Base-by-base conservation (phyloP, 2,888 invertebrate species). In the Melieria crassipennis region DNA sequence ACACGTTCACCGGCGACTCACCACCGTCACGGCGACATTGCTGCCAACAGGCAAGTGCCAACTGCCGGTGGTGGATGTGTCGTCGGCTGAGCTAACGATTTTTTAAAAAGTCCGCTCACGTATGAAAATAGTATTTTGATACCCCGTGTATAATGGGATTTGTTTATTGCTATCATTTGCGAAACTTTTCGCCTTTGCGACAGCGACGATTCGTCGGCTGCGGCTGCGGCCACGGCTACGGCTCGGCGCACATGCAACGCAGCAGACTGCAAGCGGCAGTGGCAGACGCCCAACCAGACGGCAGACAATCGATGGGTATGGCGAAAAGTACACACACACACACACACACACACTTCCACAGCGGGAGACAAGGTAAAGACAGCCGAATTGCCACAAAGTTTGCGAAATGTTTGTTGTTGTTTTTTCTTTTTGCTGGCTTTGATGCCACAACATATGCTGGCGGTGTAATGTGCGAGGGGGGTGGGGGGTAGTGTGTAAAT, bases 121-220 rank as follows among this genome's bases (percentile, higher is more conserved):
- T 83, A 83, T 81, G 80, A 80, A 80, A 79, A 79, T 79, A 78
- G 83, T 77, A 77, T 83, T 83, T 84, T 84, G 83, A 83, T 83
- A 83, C 81, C 78, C 80, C 82, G 82, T 84, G 81, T 84, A 84
- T 83, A 83, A 84, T 84, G 81, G 83, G 83, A 83, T 84, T 83
- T 83, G 84, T 83, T 83, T 83, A 84, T 84, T 84, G 84, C 82
- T 82, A 82, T 83, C 83, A 84, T 83, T 84, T 84, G 83, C 78
- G 65, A 70, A 70, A 70, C 65, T 70, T 70, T 65, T 50, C 58
- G 70, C 70, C 65, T 65, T 65, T 60, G 61, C 70, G 70, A 60
- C 55, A 55, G 13, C 60, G 46, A 13, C n/a, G 48, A 69, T 56
- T 61, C 16, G 60, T 67, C 52, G 67, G 61, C 58, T 61, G 50